Evolutionary conservation across 2,797 vertebrate genomes (phyloP).

Genomic region (Buphagus erythrorhynchus): DNA sequence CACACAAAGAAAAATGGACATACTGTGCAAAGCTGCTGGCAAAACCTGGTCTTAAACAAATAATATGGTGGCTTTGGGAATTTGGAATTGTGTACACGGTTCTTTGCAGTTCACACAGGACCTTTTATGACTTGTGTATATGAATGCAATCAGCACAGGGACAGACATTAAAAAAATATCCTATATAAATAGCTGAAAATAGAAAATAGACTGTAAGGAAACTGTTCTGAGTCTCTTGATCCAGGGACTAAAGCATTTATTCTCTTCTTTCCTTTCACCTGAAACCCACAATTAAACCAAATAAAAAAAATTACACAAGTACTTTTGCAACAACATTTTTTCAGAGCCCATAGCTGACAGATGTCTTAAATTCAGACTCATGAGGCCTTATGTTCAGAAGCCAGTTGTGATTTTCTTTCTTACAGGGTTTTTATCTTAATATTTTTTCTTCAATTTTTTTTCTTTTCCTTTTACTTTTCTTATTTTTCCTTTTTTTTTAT

Average conservation of each 20-base stretch:
- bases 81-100: background rate
- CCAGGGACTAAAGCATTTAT: background rate
- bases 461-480: accelerated
- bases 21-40: background rate
- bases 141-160: background rate
- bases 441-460: accelerated
- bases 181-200: background rate
- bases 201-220: background rate
- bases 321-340: background rate
- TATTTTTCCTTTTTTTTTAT: accelerated
- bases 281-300: background rate
- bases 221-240: background rate
- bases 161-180: background rate
- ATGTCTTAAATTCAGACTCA: background rate
- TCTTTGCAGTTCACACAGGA: background rate
- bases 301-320: background rate
- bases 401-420: background rate
- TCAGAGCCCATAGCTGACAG: background rate
- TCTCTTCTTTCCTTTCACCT: background rate
- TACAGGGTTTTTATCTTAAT: background rate
- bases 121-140: background rate
- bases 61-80: background rate
- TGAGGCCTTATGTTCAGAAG: background rate
- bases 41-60: background rate
- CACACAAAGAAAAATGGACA: background rate